Conservation (phyloP, 2,113 vertebrate genomes). For the Callospermophilus lateralis region DNA sequence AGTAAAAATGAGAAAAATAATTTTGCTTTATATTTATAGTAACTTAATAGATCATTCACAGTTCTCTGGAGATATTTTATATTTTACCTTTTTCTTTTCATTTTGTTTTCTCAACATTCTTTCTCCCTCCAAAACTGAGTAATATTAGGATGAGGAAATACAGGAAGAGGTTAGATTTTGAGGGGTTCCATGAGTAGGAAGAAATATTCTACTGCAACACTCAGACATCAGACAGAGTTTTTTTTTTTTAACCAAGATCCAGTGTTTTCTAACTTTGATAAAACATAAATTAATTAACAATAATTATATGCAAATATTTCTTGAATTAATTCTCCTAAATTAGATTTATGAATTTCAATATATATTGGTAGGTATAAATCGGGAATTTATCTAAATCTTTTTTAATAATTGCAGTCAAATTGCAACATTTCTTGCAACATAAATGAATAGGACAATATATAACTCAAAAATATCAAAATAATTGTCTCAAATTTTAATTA, state of each 20-base stretch:
- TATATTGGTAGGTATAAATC: neutral
- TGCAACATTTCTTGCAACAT: neutral
- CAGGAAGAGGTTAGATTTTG: neutral
- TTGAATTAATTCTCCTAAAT: neutral
- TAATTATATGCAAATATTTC: neutral
- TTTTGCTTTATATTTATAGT: neutral
- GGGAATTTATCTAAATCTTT: neutral
- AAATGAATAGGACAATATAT: neutral
- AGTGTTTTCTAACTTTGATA: neutral
- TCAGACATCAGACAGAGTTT: too few relatives aligned
- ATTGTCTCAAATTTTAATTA: neutral
- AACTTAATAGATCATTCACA: neutral
- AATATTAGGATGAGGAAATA: neutral
- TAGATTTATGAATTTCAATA: neutral
- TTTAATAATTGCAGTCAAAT: neutral
- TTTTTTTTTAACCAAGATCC: neutral
- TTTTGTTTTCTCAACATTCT: neutral
- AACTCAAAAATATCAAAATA: neutral
- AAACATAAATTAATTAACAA: neutral
- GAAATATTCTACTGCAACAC: fast-evolving
- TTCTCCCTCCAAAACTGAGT: neutral
- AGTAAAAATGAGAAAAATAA: neutral
- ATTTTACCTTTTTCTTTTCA: neutral
- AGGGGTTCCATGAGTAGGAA: neutral
- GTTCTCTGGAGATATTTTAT: neutral